Evolutionary conservation across 2,113 vertebrate species (phyloP).

Genomic region (Sclerurus mexicanus): DNA sequence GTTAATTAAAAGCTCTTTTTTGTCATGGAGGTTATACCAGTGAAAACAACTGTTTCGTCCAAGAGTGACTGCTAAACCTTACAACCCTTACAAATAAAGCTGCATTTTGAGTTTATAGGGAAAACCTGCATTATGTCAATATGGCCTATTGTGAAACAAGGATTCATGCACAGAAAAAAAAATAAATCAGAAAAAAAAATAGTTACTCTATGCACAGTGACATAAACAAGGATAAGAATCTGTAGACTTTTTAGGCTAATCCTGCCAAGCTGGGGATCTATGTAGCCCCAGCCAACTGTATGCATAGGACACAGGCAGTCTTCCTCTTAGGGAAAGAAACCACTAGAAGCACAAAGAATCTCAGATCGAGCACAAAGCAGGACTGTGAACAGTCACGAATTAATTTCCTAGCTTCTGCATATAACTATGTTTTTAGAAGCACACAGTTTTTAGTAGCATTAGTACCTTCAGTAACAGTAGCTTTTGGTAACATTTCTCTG

Average conservation of each 20-base stretch:
- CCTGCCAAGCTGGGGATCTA: background rate
- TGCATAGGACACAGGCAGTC: background rate
- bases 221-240: background rate
- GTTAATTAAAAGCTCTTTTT: slow-evolving; percentile 47
- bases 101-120: slow-evolving; percentile 20
- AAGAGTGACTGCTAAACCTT: slow-evolving; percentile 3
- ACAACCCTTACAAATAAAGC: background rate
- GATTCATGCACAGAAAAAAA: slow-evolving; percentile 7
- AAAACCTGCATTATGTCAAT: slow-evolving; percentile 2
- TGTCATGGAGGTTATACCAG: background rate
- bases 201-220: background rate
- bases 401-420: background rate
- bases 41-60: slow-evolving; percentile 26
- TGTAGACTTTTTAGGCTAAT: background rate
- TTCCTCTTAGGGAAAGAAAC: background rate
- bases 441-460: background rate
- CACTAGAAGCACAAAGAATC: background rate
- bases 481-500: background rate
- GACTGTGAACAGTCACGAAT: background rate
- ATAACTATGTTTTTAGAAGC: background rate
- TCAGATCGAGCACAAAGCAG: background rate
- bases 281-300: background rate
- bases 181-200: background rate
- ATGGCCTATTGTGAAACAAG: slow-evolving; percentile 11
- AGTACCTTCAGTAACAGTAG: background rate